These are phyloP conservation scores for Butorides virescens DNA, from an alignment of 2,113 vertebrate genomes.

Conservation along the genomic window DNA sequence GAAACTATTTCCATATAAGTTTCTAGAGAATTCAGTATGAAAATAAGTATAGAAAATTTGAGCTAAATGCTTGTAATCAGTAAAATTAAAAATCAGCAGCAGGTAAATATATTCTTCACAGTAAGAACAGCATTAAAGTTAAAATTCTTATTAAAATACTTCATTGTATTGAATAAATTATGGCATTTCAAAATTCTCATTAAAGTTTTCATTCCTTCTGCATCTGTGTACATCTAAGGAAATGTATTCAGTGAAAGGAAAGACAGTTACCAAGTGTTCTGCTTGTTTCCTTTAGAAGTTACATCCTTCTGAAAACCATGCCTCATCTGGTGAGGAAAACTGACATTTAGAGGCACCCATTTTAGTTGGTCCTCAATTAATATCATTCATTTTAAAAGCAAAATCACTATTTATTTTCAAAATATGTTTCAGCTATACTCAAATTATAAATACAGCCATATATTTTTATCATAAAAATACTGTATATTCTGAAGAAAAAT, in stretches of 20 bases:
- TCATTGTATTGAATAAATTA: background rate
- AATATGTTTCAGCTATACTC: background rate
- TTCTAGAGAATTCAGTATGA: background rate
- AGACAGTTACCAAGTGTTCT: background rate
- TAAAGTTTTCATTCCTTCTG: background rate
- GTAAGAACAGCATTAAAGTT: background rate
- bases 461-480: background rate
- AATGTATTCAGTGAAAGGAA: background rate
- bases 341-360: background rate
- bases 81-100: background rate
- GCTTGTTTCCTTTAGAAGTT: background rate
- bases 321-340: background rate
- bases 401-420: background rate
- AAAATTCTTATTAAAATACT: background rate
- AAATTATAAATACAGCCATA: background rate
- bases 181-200: background rate
- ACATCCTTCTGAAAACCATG: background rate
- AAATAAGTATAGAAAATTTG: background rate
- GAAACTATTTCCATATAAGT: background rate
- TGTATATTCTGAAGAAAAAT: background rate
- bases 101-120: background rate
- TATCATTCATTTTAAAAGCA: background rate
- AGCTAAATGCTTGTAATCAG: background rate
- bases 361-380: background rate
- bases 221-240: background rate